Evolutionary conservation across 2,113 vertebrate genomes (phyloP).

Genomic region (Grammatotria lemairii): DNA sequence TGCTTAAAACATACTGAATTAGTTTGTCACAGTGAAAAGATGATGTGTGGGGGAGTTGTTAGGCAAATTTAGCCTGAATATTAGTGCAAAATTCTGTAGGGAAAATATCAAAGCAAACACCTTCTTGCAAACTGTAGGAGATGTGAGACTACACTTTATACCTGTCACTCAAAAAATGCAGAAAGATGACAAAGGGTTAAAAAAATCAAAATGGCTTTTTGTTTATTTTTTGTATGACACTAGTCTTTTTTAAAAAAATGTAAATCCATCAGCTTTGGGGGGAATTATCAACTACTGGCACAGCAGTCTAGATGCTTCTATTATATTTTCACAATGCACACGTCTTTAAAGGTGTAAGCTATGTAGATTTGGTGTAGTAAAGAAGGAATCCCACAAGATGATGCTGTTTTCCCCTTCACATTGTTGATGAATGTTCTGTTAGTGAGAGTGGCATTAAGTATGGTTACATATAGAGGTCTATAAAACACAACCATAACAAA

Average conservation of each 20-base stretch:
- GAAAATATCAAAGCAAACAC: neutral
- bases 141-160: neutral
- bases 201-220: neutral
- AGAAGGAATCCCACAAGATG: slow-evolving; percentile 9
- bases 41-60: neutral
- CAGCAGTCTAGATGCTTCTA: neutral
- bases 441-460: neutral
- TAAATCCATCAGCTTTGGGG: neutral
- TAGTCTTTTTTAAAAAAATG: too few relatives aligned
- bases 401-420: neutral
- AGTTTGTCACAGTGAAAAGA: neutral
- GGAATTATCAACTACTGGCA: neutral
- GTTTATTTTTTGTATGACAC: neutral
- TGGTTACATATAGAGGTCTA: neutral
- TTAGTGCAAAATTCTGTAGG: neutral
- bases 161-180: neutral
- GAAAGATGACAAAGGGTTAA: neutral
- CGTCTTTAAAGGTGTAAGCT: neutral
- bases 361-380: neutral
- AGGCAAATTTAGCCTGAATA: neutral
- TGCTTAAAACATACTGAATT: neutral
- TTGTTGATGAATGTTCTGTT: neutral
- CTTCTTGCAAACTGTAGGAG: neutral
- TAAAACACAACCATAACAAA: neutral
- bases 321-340: neutral